Evolutionary conservation across 2,797 vertebrate genomes (phyloP), one percentile per base, ranked within the genome.

Genomic region (Neostethus bicornis): DNA sequence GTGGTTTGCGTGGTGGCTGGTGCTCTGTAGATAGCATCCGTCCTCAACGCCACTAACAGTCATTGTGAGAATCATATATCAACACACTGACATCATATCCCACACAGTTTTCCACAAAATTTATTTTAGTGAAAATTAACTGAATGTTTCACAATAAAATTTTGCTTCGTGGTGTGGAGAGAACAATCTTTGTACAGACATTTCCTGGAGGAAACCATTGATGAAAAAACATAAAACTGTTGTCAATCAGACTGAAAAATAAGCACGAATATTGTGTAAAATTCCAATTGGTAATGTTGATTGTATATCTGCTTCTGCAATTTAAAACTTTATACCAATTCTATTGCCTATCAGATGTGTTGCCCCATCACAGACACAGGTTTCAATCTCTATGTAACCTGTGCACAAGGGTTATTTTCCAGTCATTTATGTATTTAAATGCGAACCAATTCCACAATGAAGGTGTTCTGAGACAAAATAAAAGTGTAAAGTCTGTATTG

Each of bases 1-100:
- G 84, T 74, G 89, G 89, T 92, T 91, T 90, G 61, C 85, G 90
- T 74, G 90, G 90, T 79, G 79, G 81, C 57, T 62, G 42, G 70
- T 72, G 73, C 74, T 79, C 81, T 69, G 75, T 37, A 37, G 78
- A 84, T 87, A 81, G 81, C 84, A 79, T 81, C 83, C 49, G 67
- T 70, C 65, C 62, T 50, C 50, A 76, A 60, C 21, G 63, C 63
- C 73, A 57, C 63, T 41, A 57, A 79, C 79, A 84, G 76, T 90
- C 86, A 84, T 85, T 79, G 52, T 63, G 79, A 90, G 77, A 89
- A 64, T 82, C 60, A 9, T 60, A 72, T 78, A 83, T 80, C 80
- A 66, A 86, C 84, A 79, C 75, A 38, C 47, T 86, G 84, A 90
- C 87, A 86, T 81, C 77, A 67, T 64, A 82, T 80, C 90, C 90